These are phyloP conservation scores for Gyrodactylus salaris DNA, from an alignment of 1,140 invertebrate genomes.

Conservation along the genomic window DNA sequence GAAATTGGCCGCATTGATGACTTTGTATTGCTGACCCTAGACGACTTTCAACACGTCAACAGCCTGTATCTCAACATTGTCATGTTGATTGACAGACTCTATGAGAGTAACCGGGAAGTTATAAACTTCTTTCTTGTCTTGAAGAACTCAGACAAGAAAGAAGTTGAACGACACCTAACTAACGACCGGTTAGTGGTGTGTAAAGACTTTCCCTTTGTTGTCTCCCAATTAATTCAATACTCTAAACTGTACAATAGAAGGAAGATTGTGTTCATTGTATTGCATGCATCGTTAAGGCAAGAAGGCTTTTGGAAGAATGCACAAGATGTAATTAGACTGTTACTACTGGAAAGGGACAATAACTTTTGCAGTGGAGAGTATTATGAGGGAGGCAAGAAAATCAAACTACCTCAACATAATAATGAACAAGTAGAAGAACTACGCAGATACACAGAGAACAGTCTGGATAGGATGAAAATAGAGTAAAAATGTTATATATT, in stretches of 20 bases:
- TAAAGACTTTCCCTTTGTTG: not conserved
- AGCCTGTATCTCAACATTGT: not conserved
- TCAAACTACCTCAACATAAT: not conserved
- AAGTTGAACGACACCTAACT: not conserved
- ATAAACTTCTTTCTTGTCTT: not conserved
- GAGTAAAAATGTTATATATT: not conserved
- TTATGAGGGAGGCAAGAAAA: not conserved
- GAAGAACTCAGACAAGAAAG: not conserved
- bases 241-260: no score
- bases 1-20: not conserved
- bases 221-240: not conserved
- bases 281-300: not conserved
- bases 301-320: not conserved
- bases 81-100: not conserved
- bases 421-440: not conserved
- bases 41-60: not conserved
- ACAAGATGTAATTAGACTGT: not conserved
- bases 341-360: not conserved
- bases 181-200: not conserved
- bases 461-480: not conserved
- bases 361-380: not conserved
- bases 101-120: not conserved
- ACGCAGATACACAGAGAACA: not conserved
- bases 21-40: not conserved
- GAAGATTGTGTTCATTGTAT: no score